Percentiles rank a stretch among this genome's conserved stretches.
These are phyloP conservation scores for Tupiocoris notatus DNA, from an alignment of 2,888 invertebrate species.

Conservation along the genomic window DNA sequence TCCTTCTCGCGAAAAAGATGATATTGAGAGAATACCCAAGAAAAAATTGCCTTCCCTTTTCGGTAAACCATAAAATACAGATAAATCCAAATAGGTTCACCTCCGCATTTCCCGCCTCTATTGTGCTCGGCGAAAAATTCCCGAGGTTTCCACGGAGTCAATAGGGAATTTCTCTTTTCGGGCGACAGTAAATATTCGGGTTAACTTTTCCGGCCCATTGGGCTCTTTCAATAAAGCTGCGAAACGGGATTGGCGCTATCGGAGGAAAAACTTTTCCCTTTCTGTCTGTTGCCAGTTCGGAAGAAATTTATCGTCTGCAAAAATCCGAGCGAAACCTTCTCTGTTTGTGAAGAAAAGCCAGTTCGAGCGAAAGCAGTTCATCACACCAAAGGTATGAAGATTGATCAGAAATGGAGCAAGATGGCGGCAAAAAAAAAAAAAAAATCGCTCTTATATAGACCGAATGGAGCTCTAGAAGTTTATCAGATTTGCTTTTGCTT, in stretches of 20 bases:
- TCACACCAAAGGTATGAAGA: too few species aligned
- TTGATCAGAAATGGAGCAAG: too few species aligned
- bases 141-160: not conserved
- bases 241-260: not conserved
- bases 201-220: conserved; percentile 29
- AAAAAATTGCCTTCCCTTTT: too few species aligned
- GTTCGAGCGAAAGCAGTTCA: too few species aligned
- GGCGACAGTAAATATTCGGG: conserved; percentile 24
- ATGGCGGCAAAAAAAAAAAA: too few species aligned
- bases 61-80: not conserved
- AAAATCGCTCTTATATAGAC: too few species aligned
- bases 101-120: not conserved
- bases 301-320: not conserved
- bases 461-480: too few species aligned
- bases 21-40: not conserved
- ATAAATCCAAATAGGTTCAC: not conserved
- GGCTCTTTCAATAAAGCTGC: conserved; percentile 6
- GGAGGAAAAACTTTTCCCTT: not conserved
- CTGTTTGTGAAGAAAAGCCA: too few species aligned
- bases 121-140: not conserved
- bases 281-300: not conserved
- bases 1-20: not conserved
- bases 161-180: not conserved
- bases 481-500: too few species aligned
- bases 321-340: too few species aligned